A percentile compares a stretch with the other conserved stretches of the same genome.
Conservation (phyloP, 2,113 vertebrate species). For the Zingel zingel region DNA sequence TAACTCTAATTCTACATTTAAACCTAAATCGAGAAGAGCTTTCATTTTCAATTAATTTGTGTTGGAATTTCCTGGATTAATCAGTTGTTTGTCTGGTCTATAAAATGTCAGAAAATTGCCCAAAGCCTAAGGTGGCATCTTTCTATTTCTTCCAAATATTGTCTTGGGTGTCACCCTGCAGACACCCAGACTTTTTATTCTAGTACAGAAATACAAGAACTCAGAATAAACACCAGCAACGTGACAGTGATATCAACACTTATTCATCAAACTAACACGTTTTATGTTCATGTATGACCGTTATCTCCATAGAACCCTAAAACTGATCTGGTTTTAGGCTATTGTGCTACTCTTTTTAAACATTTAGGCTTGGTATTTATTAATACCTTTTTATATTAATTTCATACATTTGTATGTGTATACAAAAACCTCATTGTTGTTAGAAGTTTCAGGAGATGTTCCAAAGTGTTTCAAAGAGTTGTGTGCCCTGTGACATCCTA, state of each 20-base stretch:
- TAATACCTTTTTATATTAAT: conserved; percentile 2
- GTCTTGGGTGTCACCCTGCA: neutral
- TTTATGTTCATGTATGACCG: neutral
- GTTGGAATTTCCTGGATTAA: neutral
- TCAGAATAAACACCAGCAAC: neutral
- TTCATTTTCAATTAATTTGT: neutral
- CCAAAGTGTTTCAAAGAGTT: no score
- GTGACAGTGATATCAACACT: neutral
- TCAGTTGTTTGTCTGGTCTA: neutral
- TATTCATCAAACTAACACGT: neutral
- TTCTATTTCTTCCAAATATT: no score
- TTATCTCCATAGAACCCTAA: neutral
- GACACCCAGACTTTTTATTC: neutral
- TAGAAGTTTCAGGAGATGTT: neutral
- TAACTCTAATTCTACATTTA: neutral
- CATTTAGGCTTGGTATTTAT: conserved; percentile 20
- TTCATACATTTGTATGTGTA: conserved; percentile 1
- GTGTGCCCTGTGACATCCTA: no score
- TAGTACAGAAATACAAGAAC: neutral
- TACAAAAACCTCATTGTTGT: neutral
- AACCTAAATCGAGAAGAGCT: neutral
- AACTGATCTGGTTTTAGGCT: neutral
- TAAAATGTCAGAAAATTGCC: neutral
- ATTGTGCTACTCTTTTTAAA: conserved; percentile 23
- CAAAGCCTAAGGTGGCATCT: no score